A percentile compares a stretch with the other conserved stretches of the same genome.
These are phyloP conservation scores for Cosmopolites sordidus DNA, from an alignment of 2,888 invertebrate species.

Conservation along the genomic window DNA sequence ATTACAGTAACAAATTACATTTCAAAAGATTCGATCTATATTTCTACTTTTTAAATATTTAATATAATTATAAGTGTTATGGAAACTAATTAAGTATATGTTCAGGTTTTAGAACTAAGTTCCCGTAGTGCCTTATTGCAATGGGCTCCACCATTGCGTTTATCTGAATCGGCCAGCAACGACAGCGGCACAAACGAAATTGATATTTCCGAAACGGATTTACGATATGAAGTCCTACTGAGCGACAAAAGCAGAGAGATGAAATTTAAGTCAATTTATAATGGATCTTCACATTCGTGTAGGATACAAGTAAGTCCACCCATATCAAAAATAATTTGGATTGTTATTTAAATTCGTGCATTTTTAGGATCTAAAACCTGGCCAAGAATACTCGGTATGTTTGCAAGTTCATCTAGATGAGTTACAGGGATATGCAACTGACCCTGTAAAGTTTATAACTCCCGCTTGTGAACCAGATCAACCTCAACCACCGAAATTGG, in stretches of 20 bases:
- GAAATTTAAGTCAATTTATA: conserved; percentile 80
- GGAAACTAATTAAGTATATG: too few relatives aligned
- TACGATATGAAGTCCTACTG: conserved; percentile 77
- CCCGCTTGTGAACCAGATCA: conserved; percentile 76
- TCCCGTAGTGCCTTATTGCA: conserved; percentile 80
- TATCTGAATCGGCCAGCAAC: conserved; percentile 50
- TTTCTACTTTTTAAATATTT: too few relatives aligned
- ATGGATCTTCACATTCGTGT: conserved; percentile 71
- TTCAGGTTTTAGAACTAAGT: conserved; percentile 76
- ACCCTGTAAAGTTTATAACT: conserved; percentile 75
- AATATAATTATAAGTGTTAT: too few relatives aligned
- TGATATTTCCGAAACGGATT: conserved; percentile 58
- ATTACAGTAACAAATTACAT: too few relatives aligned
- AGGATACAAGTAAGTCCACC: conserved; percentile 61
- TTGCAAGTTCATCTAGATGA: conserved; percentile 73
- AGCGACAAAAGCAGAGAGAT: conserved; percentile 75
- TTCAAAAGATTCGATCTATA: too few relatives aligned
- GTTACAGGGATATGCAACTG: conserved; percentile 69
- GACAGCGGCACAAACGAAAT: conserved; percentile 50
- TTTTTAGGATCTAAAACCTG: conserved; percentile 68
- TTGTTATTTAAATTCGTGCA: too few relatives aligned
- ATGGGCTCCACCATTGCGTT: conserved; percentile 65
- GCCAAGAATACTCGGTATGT: conserved; percentile 82
- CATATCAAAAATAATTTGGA: too few relatives aligned
- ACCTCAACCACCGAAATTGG: conserved; percentile 67